Base-by-base conservation (phyloP, 1,140 invertebrate species). In the Fopius arisanus region DNA sequence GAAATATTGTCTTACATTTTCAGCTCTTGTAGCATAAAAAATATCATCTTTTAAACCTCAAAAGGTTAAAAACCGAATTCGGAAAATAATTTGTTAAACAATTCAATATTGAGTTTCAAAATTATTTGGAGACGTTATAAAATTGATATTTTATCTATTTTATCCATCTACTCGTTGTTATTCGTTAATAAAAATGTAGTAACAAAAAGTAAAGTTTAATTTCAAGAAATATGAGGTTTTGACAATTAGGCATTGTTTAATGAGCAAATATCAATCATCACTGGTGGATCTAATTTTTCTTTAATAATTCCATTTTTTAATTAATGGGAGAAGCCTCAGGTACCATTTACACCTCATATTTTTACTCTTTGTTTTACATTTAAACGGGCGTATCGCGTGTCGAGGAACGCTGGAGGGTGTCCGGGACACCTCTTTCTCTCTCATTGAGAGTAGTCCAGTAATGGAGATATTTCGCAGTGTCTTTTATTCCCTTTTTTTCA, bases 381-480 rank as follows among this genome's bases (percentile, higher is more conserved):
- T 51, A 41, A 66, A 73, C 59, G 75, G 33, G 37, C 48, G 51
- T 66, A 77, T 80, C 74, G 79, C 79, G 78, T 79, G 77, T 79
- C 63, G 23, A 65, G 71, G 75, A 69, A 68, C 70, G 37, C 71
- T 54, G 67, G 63, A 59, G 67, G 59, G 72, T 54, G 54, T 51
- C 43, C 54, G 43, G 43, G 43, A 48, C 43, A 54, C 54, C 54
- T 54, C 19, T 54, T 12, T 59, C 54, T 26, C 54, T 26, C 23
- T 59, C 54, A 14, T 7, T 2, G 43, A 51, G 43, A 68, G 67
- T 70, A 33, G 65, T 28, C 14, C 28, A 59, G 37, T 79, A 78
- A 82, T 80, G 77, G 77, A 81, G 70, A 77, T 72, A 74, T 75
- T 77, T 77, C 66, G 70, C 72, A 71, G 29, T 2, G 31, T 23